phyloP scores from a whole-genome alignment of 1,140 invertebrate genomes.

The Drosophila prosaltans region DNA sequence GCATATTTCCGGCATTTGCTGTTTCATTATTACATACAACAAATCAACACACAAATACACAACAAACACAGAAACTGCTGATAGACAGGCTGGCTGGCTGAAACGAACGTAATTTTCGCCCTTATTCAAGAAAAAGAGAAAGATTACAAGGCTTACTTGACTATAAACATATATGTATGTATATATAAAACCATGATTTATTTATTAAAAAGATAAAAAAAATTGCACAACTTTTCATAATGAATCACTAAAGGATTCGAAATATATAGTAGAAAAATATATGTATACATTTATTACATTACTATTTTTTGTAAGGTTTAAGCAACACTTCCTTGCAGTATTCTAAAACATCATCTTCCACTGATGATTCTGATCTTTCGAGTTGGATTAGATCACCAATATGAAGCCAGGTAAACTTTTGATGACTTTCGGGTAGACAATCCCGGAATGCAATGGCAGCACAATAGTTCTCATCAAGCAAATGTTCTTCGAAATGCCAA shows the following conservation, averaged over 20 bases:
- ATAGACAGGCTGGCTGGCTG: too few species aligned
- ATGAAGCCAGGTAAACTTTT: slow-evolving; percentile 83
- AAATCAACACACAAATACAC: slow-evolving; percentile 23
- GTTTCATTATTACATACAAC: slow-evolving; percentile 43
- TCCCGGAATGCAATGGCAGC: slow-evolving; percentile 89
- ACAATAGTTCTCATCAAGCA: slow-evolving; percentile 91
- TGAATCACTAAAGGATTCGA: neutral
- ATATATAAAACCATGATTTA: too few species aligned
- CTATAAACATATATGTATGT: too few species aligned
- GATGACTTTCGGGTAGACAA: slow-evolving; percentile 45
- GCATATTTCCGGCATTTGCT: slow-evolving; percentile 69
- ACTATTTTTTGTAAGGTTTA: slow-evolving; percentile 55
- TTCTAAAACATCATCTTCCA: slow-evolving; percentile 83
- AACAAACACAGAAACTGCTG: too few species aligned
- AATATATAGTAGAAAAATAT: slow-evolving; percentile 10
- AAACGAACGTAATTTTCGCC: too few species aligned
- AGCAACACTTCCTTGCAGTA: slow-evolving; percentile 83
- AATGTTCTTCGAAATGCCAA: slow-evolving; percentile 94
- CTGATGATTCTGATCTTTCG: slow-evolving; percentile 72
- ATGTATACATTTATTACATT: slow-evolving; percentile 1
- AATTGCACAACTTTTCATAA: neutral
- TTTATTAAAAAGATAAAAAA: too few species aligned
- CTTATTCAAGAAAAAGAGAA: neutral
- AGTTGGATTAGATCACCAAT: slow-evolving; percentile 85
- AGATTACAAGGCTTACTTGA: too few species aligned